A percentile compares a stretch with the other conserved stretches of the same genome.
phyloP scores from a whole-genome alignment of 2,113 vertebrate genomes.

The Pachycephala philippinensis region DNA sequence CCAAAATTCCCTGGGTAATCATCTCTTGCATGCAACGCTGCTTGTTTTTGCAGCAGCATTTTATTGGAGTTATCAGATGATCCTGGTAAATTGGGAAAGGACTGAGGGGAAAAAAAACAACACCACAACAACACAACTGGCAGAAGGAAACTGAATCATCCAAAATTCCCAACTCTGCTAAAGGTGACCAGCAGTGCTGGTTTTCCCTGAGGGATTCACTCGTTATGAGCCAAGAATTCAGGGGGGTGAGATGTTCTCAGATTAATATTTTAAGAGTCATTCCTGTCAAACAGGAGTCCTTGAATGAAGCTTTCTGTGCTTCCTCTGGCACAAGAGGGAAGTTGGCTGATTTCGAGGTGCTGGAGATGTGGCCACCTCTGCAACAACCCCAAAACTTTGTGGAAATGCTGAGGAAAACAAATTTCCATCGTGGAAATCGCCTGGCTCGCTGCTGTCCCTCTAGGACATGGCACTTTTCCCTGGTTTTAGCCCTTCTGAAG shows the following conservation, averaged over 20 bases:
- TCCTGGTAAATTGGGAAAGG: background rate
- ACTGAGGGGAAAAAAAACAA: too few species aligned
- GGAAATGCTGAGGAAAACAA: background rate
- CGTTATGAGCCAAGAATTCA: background rate
- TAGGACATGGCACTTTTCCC: background rate
- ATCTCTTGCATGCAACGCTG: background rate
- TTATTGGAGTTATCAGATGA: background rate
- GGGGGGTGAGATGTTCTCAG: background rate
- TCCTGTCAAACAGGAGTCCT: background rate
- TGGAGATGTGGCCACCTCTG: background rate
- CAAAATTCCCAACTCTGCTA: background rate
- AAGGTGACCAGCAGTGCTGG: background rate
- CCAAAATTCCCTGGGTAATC: background rate
- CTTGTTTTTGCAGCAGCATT: background rate
- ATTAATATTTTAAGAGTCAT: background rate
- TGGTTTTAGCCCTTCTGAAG: background rate
- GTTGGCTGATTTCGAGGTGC: background rate
- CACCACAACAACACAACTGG: background rate
- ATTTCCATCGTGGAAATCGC: accelerated
- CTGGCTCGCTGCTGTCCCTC: accelerated
- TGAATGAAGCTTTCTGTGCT: background rate
- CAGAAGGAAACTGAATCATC: background rate
- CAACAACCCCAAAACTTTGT: background rate
- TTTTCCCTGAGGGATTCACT: background rate
- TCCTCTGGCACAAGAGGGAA: background rate